Evolutionary conservation across 2,113 vertebrate genomes (phyloP).

Genomic region (Bostrychus sinensis): DNA sequence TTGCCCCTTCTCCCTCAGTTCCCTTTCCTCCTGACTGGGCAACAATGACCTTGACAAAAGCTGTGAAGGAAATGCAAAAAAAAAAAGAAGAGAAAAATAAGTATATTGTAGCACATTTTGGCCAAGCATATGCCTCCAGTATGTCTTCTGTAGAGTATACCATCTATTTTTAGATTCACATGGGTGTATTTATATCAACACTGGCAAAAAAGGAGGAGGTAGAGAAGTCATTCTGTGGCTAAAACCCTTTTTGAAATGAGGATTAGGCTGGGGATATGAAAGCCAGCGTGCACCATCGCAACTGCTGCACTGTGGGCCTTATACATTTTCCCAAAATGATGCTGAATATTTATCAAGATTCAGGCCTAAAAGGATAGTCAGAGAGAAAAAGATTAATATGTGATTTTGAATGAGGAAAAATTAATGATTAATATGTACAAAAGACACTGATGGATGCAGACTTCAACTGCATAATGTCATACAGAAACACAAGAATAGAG

Average conservation of each 20-base stretch:
- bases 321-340: not conserved
- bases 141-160: constrained; percentile 43
- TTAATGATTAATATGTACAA: not conserved
- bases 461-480: not conserved
- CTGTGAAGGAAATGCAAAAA: constrained; percentile 12
- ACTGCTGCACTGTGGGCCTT: constrained; percentile 1
- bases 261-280: constrained; percentile 58
- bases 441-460: constrained; percentile 4
- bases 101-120: constrained; percentile 19
- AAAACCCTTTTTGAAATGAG: constrained; percentile 56
- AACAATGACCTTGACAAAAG: constrained; percentile 59
- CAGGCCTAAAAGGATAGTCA: constrained; percentile 19
- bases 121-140: constrained; percentile 47
- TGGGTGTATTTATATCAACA: constrained; percentile 61
- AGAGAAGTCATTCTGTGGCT: constrained; percentile 53
- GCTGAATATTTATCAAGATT: constrained; percentile 53
- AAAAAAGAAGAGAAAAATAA: constrained; percentile 9
- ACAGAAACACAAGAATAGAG: constrained; percentile 6
- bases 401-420: constrained; percentile 1
- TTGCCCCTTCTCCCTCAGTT: not conserved
- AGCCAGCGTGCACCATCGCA: constrained; percentile 21
- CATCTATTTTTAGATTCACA: constrained; percentile 69
- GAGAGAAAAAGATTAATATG: not conserved
- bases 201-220: constrained; percentile 43
- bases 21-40: constrained; percentile 28